These are phyloP conservation scores for Margarornis squamiger DNA, from an alignment of 2,797 vertebrate species.

Conservation along the genomic window DNA sequence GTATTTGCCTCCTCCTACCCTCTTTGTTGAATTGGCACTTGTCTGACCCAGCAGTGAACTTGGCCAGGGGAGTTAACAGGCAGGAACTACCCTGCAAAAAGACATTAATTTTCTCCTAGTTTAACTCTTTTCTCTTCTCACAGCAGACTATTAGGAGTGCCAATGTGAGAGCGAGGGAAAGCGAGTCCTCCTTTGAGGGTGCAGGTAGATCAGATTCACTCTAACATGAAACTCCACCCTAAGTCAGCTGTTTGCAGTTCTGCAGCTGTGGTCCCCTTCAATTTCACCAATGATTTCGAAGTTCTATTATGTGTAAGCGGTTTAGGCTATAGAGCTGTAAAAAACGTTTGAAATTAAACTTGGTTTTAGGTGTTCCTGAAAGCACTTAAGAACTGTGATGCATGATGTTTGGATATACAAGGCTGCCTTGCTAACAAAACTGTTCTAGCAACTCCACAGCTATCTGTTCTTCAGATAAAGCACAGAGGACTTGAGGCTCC, in stretches of 20 bases:
- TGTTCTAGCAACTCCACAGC: background rate
- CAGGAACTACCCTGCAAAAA: background rate
- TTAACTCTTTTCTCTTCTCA: background rate
- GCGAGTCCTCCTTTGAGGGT: background rate
- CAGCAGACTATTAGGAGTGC: background rate
- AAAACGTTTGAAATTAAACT: background rate
- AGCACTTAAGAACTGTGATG: background rate
- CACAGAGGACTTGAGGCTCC: background rate
- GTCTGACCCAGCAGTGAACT: background rate
- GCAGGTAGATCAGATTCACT: background rate
- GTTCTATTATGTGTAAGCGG: background rate
- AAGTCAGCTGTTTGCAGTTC: background rate
- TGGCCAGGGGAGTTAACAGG: background rate
- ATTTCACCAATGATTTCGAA: background rate
- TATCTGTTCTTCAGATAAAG: background rate
- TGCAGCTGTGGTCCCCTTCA: background rate
- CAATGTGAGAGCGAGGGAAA: background rate
- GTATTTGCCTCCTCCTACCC: background rate
- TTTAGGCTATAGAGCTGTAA: background rate
- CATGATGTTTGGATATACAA: background rate
- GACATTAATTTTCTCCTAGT: background rate
- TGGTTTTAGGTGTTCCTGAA: background rate
- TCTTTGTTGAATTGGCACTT: background rate
- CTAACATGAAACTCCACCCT: background rate
- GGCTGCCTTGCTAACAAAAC: background rate